These are phyloP conservation scores for Macrosteles quadrilineatus DNA, from an alignment of 1,140 invertebrate genomes.

Conservation along the genomic window DNA sequence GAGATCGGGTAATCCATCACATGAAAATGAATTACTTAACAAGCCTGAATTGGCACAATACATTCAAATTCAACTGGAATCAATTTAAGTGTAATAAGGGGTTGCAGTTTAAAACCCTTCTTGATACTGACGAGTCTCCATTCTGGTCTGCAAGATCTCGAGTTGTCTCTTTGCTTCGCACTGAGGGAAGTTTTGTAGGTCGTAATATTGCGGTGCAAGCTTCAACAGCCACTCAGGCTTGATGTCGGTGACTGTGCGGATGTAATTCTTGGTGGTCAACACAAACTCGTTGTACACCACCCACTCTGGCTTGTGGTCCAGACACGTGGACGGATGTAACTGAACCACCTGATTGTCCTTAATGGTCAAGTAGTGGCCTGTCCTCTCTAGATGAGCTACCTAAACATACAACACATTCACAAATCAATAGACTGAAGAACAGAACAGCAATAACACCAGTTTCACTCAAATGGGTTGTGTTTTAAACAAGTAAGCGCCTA, in stretches of 20 bases:
- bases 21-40: too few species aligned
- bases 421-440: too few species aligned
- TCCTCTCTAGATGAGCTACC: slow-evolving; percentile 94
- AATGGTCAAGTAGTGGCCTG: slow-evolving; percentile 96
- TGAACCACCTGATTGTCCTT: slow-evolving; percentile 99
- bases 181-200: slow-evolving; percentile 95
- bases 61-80: too few species aligned
- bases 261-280: slow-evolving; percentile 99
- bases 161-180: slow-evolving; percentile 95
- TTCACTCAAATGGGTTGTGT: too few species aligned
- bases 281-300: slow-evolving; percentile 99
- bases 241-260: slow-evolving; percentile 97
- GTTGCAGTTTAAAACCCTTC: slow-evolving; percentile 71
- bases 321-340: slow-evolving; percentile 96
- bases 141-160: slow-evolving; percentile 76
- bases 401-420: slow-evolving; percentile 47
- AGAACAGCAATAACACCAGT: too few species aligned
- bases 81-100: too few species aligned
- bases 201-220: slow-evolving; percentile 97
- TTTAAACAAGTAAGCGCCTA: too few species aligned
- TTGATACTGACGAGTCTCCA: slow-evolving; percentile 86
- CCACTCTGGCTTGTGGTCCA: slow-evolving; percentile 99
- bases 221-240: slow-evolving; percentile 96
- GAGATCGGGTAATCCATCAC: too few species aligned
- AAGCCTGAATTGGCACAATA: too few species aligned